These are phyloP conservation scores for Candidula unifasciata DNA, from an alignment of 2,888 invertebrate species.

Conservation along the genomic window DNA sequence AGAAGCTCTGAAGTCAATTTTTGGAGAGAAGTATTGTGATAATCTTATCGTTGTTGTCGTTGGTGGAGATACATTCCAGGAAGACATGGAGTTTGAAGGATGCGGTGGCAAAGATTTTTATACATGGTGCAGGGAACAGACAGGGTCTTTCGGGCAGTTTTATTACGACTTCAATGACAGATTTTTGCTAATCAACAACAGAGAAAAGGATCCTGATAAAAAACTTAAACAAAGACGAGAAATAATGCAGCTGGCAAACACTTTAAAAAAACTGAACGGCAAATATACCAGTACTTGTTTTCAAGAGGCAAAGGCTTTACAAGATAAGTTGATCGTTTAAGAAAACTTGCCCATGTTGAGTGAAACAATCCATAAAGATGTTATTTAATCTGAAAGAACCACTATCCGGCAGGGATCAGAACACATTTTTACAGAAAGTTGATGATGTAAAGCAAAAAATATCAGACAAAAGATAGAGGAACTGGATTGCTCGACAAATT, in stretches of 20 bases:
- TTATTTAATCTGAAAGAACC: background rate
- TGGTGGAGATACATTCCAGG: background rate
- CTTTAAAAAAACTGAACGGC: background rate
- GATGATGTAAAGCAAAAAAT: background rate
- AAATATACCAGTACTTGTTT: background rate
- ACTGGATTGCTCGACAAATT: too few species aligned
- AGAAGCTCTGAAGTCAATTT: background rate
- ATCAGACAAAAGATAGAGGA: background rate
- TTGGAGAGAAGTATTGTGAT: background rate
- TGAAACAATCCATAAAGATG: background rate
- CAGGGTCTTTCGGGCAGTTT: background rate
- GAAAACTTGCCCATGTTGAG: background rate
- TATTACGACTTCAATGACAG: background rate
- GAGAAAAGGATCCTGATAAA: background rate
- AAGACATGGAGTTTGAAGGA: background rate
- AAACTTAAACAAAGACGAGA: background rate
- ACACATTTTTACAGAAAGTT: background rate
- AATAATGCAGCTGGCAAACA: background rate
- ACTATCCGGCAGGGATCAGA: background rate
- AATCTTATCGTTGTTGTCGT: slow-evolving; percentile 6
- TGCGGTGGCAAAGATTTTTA: background rate
- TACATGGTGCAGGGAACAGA: background rate
- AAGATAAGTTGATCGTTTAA: background rate
- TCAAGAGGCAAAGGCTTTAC: background rate
- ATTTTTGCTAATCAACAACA: slow-evolving; percentile 22